phyloP scores from a whole-genome alignment of 2,797 vertebrate genomes.

The Botia almorhae region DNA sequence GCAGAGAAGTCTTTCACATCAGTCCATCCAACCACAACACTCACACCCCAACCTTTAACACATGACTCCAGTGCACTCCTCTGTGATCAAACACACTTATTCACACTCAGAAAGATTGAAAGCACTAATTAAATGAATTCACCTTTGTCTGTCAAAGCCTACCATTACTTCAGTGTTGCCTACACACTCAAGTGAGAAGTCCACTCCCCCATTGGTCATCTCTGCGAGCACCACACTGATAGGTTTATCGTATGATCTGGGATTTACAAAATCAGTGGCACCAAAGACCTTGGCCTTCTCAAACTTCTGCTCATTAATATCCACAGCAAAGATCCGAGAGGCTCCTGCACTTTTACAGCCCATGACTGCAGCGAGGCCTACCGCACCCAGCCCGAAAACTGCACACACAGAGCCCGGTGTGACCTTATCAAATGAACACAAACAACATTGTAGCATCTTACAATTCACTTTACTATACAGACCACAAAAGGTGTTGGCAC shows the following conservation, averaged over 20 bases:
- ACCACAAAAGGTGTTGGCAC: background rate
- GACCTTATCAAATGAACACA: conserved; percentile 75
- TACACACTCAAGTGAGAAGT: conserved; percentile 92
- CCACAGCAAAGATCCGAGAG: conserved; percentile 87
- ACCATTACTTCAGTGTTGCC: conserved; percentile 91
- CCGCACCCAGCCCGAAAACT: conserved; percentile 91
- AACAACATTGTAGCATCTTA: background rate
- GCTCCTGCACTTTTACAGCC: conserved; percentile 91
- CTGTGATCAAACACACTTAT: conserved; percentile 66
- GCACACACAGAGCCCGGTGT: conserved; percentile 91
- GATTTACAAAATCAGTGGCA: conserved; percentile 89
- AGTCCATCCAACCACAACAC: conserved; percentile 90
- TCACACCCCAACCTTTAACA: conserved; percentile 89
- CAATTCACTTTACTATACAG: background rate
- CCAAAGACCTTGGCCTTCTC: conserved; percentile 88
- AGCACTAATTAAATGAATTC: background rate
- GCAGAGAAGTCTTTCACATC: conserved; percentile 82
- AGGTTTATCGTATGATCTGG: conserved; percentile 86
- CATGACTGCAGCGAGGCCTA: conserved; percentile 94
- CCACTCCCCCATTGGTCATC: conserved; percentile 90
- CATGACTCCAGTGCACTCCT: conserved; percentile 89
- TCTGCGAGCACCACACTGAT: conserved; percentile 86
- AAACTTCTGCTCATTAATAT: conserved; percentile 89
- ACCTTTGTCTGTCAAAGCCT: conserved; percentile 53
- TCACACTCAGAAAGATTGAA: background rate